Base-by-base conservation (phyloP, 2,888 invertebrate species). In the Aphelenchoides bicaudatus region DNA sequence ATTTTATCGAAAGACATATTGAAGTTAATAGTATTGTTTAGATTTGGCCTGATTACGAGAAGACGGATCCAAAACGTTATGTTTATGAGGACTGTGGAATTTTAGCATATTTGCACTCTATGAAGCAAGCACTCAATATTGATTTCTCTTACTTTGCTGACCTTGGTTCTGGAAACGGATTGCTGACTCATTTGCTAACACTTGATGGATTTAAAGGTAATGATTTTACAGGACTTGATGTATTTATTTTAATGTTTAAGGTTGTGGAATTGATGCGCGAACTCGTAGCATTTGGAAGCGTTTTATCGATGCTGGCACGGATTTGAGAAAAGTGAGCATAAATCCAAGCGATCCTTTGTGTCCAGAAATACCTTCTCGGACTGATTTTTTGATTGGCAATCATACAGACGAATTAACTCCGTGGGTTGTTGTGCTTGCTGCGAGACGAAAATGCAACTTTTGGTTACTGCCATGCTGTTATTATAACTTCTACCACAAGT, bases 361-460 rank as follows among this genome's bases (percentile, higher is more conserved):
- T 28, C 31, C 47, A 5, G 29, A 28, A 8, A 29, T 70, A 3
- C 71, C 71, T 2, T 39, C 50, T 1, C 65, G 56, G 16, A 64
- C 62, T 6, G 73, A 76, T 62, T 75, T 65, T 53, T 82, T 98
- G 51, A 91, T 98, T 79, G 98, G 96, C 52, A 98, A 98, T 82
- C 98, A 98, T 83, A 92, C 93, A 13, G 98, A 98, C 83, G 96
- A 98, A 80, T 82, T 98, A n/a, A 94, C 96, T 6, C 93, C 94
- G 0, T 98, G 96, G 96, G 87, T 98, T 73, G 92, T 96, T 21
- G 87, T 94, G 0, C 86, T 96, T 71, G 88, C 94, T 27, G 86
- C 90, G 57, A 75, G 74, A 58, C 56, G 68, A 10, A 61, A 60
- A n/a, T 65, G 67, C 55, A 87, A 87, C 59, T 92, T 88, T 78